These are phyloP conservation scores for Epiblema foenella DNA, from an alignment of 2,888 invertebrate species.

Conservation along the genomic window DNA sequence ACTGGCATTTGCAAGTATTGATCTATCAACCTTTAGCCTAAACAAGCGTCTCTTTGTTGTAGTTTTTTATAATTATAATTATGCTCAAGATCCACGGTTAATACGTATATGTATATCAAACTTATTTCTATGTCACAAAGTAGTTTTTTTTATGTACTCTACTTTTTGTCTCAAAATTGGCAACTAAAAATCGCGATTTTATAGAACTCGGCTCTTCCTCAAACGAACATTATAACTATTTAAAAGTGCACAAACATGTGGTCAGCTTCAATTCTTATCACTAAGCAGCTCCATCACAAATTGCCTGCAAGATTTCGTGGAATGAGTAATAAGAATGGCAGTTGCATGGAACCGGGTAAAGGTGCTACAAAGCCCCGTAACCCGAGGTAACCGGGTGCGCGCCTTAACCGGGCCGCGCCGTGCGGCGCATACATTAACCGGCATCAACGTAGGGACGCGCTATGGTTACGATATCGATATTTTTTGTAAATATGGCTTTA, in stretches of 20 bases:
- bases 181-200: no score
- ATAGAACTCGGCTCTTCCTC: no score
- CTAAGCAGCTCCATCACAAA: constrained; percentile 10
- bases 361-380: constrained; percentile 10
- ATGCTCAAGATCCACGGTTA: no score
- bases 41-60: background rate
- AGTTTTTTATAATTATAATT: background rate
- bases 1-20: background rate
- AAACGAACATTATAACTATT: no score
- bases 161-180: no score
- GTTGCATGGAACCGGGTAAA: constrained; percentile 30
- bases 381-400: constrained; percentile 43
- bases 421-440: constrained; percentile 56
- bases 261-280: background rate
- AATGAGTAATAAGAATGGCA: constrained; percentile 10
- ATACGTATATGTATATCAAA: no score
- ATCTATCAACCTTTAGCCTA: background rate
- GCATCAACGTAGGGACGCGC: constrained; percentile 47
- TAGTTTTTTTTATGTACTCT: no score
- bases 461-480: background rate
- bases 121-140: no score
- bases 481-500: no score
- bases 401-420: constrained; percentile 52
- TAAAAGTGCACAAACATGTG: background rate
- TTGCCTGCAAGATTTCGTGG: constrained; percentile 2